Conservation (phyloP, 2,113 vertebrate species). For the Microcebus murinus region DNA sequence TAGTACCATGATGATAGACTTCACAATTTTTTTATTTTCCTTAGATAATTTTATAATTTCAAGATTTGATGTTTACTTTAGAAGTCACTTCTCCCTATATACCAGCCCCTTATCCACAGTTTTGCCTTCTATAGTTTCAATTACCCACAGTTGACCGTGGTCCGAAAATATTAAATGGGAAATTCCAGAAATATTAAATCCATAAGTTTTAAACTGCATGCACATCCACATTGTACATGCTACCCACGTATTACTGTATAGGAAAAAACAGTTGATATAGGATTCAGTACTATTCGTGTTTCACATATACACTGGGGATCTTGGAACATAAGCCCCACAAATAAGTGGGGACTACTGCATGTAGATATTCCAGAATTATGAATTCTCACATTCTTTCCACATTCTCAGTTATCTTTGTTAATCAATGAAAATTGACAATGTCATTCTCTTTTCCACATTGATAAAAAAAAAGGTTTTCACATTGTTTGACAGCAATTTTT, state of each 20-base stretch:
- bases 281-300: not conserved
- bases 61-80: not conserved
- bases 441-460: not conserved
- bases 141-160: not conserved
- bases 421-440: not conserved
- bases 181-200: not conserved
- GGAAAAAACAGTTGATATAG: not conserved
- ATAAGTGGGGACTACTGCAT: not conserved
- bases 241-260: not conserved
- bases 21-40: not conserved
- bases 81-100: not conserved
- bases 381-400: not conserved
- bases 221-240: not conserved
- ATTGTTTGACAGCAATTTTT: not conserved
- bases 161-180: not conserved
- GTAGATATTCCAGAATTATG: not conserved
- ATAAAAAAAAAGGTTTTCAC: not conserved
- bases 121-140: not conserved
- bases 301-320: not conserved
- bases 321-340: not conserved
- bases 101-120: not conserved
- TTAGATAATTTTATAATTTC: not conserved
- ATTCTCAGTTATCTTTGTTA: not conserved
- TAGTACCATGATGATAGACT: not conserved
- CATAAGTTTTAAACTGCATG: not conserved